These are phyloP conservation scores for Piprites chloris DNA, from an alignment of 2,113 vertebrate genomes.

Conservation along the genomic window DNA sequence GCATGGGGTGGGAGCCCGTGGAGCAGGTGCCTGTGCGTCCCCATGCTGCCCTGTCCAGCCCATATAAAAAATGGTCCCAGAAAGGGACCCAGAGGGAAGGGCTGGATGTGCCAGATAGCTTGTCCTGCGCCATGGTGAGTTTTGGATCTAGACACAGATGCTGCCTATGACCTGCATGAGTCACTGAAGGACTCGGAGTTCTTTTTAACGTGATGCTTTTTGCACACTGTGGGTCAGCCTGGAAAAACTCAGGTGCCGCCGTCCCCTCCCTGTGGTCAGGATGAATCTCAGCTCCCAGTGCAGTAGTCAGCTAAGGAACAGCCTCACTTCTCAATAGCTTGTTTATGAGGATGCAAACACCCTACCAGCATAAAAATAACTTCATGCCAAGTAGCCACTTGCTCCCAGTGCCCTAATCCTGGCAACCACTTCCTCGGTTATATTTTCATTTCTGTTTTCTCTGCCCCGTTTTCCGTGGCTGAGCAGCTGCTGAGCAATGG, in stretches of 20 bases:
- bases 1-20: neutral
- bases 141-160: neutral
- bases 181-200: neutral
- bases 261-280: neutral
- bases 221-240: neutral
- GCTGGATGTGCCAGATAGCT: neutral
- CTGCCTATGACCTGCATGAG: neutral
- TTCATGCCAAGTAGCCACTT: neutral
- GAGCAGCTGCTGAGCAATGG: neutral
- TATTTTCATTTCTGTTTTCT: neutral
- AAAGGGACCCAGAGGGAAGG: neutral
- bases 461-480: fast-evolving
- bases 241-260: neutral
- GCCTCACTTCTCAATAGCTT: neutral
- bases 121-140: neutral
- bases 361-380: neutral
- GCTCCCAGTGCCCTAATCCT: neutral
- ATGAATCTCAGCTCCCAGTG: neutral
- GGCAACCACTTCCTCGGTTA: neutral
- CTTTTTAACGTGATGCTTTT: neutral
- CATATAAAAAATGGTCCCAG: neutral
- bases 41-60: neutral
- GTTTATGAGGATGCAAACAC: neutral
- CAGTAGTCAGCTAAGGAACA: neutral
- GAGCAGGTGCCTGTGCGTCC: fast-evolving